These are phyloP conservation scores for Seriola dumerili DNA, from an alignment of 2,113 vertebrate species.

Conservation along the genomic window DNA sequence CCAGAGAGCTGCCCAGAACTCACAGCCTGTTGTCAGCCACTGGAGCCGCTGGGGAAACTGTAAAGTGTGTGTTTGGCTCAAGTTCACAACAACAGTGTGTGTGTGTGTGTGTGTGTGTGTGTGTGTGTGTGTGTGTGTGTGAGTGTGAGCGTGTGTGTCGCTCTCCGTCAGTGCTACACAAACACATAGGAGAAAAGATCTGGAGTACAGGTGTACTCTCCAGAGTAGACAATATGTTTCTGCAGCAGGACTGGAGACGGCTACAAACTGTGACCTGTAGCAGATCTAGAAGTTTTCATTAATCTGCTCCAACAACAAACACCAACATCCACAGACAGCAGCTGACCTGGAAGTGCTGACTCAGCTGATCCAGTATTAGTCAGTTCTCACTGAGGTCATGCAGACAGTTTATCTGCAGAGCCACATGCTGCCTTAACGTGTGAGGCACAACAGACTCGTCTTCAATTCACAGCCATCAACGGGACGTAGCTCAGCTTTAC, in stretches of 20 bases:
- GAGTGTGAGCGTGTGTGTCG: too few relatives aligned
- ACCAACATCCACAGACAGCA: neutral
- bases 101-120: too few relatives aligned
- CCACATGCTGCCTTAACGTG: too few relatives aligned
- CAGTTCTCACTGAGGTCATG: neutral
- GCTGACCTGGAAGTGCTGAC: neutral
- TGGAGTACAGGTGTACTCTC: neutral
- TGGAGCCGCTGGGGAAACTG: neutral
- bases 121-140: too few relatives aligned
- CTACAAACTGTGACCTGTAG: neutral
- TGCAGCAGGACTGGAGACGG: neutral
- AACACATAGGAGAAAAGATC: neutral
- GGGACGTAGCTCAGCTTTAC: too few relatives aligned
- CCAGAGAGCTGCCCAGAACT: slow-evolving; percentile 17
- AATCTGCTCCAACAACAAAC: too few relatives aligned
- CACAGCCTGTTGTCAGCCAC: neutral
- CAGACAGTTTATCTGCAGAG: neutral
- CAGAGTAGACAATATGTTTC: neutral
- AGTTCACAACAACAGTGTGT: neutral
- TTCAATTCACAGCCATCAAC: too few relatives aligned
- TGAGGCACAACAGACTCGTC: too few relatives aligned
- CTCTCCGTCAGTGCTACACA: neutral
- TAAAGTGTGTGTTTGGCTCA: neutral
- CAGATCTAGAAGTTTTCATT: too few relatives aligned
- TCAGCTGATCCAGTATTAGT: neutral